Evolutionary conservation across 2,797 vertebrate species (phyloP).

Genomic region (Sandelia bainsii): DNA sequence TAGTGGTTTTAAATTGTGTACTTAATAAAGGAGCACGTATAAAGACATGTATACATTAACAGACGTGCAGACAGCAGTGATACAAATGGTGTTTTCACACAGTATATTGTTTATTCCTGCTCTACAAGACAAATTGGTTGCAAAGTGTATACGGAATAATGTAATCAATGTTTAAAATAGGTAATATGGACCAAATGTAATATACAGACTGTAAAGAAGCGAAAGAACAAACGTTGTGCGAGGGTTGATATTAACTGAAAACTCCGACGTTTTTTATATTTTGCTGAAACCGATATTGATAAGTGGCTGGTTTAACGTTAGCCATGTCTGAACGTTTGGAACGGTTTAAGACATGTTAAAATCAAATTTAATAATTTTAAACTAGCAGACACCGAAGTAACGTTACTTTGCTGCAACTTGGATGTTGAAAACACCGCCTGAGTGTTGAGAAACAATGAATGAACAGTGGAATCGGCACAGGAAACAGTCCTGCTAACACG

Average conservation of each 20-base stretch:
- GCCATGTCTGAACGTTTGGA: not conserved
- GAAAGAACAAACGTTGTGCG: not conserved
- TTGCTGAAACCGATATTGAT: not conserved
- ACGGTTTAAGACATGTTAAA: not conserved
- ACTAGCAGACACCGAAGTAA: not conserved
- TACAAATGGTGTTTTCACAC: not conserved
- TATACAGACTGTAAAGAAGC: not conserved
- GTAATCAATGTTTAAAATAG: not conserved
- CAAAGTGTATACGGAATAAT: not conserved
- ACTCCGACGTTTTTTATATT: not conserved
- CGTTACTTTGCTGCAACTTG: not conserved
- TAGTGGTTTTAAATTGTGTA: no score
- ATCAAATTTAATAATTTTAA: not conserved
- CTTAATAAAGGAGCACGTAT: no score
- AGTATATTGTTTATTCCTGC: not conserved
- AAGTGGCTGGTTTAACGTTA: no score
- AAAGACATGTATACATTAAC: no score
- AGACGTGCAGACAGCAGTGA: not conserved
- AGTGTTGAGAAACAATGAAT: not conserved
- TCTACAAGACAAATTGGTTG: not conserved
- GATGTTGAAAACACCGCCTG: not conserved
- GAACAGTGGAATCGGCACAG: not conserved
- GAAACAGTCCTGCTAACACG: constrained; percentile 10
- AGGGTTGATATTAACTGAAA: not conserved
- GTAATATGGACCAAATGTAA: not conserved